Conservation (phyloP, 2,113 vertebrate species). For the Edolisoma coerulescens region DNA sequence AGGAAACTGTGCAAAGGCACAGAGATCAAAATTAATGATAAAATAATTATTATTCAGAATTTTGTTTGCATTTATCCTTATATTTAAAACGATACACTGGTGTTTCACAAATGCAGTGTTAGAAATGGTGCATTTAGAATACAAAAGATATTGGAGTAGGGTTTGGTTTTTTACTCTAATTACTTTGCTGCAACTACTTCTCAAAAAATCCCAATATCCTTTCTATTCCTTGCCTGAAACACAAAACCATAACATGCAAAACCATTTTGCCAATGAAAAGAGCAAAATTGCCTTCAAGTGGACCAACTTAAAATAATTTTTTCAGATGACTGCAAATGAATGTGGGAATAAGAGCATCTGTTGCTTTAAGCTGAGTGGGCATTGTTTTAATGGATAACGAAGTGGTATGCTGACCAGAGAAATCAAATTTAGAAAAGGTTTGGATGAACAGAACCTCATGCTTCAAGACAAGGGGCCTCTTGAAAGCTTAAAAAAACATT, state of each 20-base stretch:
- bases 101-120: background rate
- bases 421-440: conserved; percentile 13
- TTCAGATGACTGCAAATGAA: conserved; percentile 2
- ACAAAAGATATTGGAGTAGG: fast-evolving
- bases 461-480: conserved; percentile 52
- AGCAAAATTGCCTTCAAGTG: background rate
- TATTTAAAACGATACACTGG: background rate
- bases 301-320: conserved; percentile 1
- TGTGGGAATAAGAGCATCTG: background rate
- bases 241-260: background rate
- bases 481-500: conserved; percentile 47
- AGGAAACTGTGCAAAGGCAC: background rate
- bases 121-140: background rate
- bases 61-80: background rate
- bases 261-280: background rate
- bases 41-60: background rate
- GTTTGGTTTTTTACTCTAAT: background rate
- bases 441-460: conserved; percentile 29
- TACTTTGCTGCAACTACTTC: background rate
- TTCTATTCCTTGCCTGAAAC: background rate
- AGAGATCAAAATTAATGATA: background rate
- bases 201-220: background rate
- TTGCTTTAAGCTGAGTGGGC: background rate
- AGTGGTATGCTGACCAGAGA: background rate
- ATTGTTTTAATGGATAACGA: conserved; percentile 3